Evolutionary conservation across 2,797 vertebrate genomes (phyloP), one percentile per base, ranked within the genome.

Genomic region (Ctenopoma kingsleyae): DNA sequence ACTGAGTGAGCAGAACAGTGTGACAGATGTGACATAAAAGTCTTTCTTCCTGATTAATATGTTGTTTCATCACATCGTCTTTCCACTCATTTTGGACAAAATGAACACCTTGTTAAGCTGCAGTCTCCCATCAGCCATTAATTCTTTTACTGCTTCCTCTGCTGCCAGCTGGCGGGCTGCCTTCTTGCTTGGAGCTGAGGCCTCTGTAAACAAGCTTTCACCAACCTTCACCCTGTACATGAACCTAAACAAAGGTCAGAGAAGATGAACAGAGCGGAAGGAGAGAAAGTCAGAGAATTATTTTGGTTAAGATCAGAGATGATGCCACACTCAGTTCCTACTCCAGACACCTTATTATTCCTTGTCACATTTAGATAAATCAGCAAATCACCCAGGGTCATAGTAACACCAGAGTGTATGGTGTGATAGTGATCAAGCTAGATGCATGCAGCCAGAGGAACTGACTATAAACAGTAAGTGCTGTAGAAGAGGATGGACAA

Each of bases 171-270:
- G 97, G 81, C 97, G 97, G 0, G 97, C 97, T 20, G 94, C 95
- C 73, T 99, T 99, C 90, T 99, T 99, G 91, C 96, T 99, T 53
- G 96, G 96, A 51, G 97, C 98, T 0, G 96, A 95, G 46, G 95
- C 96, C 25, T 96, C 91, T 15, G 96, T 92, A 81, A 96, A 99
- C 43, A 96, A 86, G 27, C 76, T 95, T 35, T 95, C 95, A 10
- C 97, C 98, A 9, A 99, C 92, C 75, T 96, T 97, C 67, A 99
- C 98, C 57, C 92, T 93, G 92, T 96, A 99, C 80, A 95, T 97
- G 93, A 99, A 99, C 91, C 98, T 99, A 86, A 68, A 56, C 20
- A 38, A 8, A 38, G 36, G 15, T 65, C 32, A 67, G 5, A 52
- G 30, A 67, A 22, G 27, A 55, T 54, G 43, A 70, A 53, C 40